Evolutionary conservation across 2,888 invertebrate genomes (phyloP).

Genomic region (Ectemnius cavifrons): DNA sequence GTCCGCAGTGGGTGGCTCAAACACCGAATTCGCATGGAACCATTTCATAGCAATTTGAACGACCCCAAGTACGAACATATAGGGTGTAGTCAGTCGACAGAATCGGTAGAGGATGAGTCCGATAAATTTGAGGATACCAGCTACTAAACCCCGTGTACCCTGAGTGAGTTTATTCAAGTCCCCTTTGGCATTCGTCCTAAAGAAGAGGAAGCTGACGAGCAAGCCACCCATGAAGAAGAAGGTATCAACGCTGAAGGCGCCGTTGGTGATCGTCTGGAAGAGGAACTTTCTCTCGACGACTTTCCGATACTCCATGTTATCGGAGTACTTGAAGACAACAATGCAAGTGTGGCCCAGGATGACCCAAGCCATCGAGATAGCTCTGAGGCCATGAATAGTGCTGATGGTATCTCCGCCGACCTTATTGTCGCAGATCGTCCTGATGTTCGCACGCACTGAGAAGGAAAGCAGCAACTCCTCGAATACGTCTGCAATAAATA

Average conservation of each 20-base stretch:
- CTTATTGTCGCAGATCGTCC: slow-evolving; percentile 74
- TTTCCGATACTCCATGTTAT: slow-evolving; percentile 81
- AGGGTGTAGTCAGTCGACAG: slow-evolving; percentile 87
- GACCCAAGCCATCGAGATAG: slow-evolving; percentile 78
- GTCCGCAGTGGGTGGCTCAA: slow-evolving; percentile 90
- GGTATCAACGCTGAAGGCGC: slow-evolving; percentile 77
- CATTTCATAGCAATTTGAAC: slow-evolving; percentile 93
- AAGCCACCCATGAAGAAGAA: slow-evolving; percentile 83
- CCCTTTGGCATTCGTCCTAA: slow-evolving; percentile 82
- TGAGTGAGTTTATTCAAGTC: slow-evolving; percentile 81
- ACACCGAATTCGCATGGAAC: slow-evolving; percentile 89
- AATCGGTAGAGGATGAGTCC: slow-evolving; percentile 87
- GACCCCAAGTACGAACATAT: slow-evolving; percentile 89
- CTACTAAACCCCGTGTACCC: slow-evolving; percentile 71
- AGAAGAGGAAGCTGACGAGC: slow-evolving; percentile 91
- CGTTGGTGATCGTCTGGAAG: slow-evolving; percentile 77
- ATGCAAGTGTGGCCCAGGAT: slow-evolving; percentile 80
- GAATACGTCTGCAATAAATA: slow-evolving; percentile 63
- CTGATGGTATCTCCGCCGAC: slow-evolving; percentile 77
- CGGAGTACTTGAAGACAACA: slow-evolving; percentile 90
- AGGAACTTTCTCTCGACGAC: slow-evolving; percentile 76
- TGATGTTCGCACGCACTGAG: slow-evolving; percentile 73
- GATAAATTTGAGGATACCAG: slow-evolving; percentile 81
- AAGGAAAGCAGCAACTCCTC: slow-evolving; percentile 76
- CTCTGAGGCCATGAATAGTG: slow-evolving; percentile 76